Evolutionary conservation across 2,888 invertebrate species (phyloP).

Genomic region (Thereva nobilitata): DNA sequence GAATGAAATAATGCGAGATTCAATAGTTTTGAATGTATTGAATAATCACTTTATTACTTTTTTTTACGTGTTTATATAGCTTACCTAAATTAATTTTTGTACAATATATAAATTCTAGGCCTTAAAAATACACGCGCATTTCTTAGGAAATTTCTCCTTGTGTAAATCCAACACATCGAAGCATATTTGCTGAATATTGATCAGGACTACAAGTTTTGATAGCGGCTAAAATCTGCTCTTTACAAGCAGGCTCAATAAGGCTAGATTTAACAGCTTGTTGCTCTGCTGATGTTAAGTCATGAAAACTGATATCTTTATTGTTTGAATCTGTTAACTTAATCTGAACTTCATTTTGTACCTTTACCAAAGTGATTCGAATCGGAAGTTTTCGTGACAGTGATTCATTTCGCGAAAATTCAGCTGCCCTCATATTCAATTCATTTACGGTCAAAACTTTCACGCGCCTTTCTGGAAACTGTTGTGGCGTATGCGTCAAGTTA

Average conservation of each 20-base stretch:
- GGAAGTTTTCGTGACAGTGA: background rate
- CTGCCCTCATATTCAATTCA: constrained; percentile 5
- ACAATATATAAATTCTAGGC: too few relatives aligned
- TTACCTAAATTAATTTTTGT: too few relatives aligned
- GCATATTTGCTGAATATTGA: constrained; percentile 7
- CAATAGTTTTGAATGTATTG: too few relatives aligned
- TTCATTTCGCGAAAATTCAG: background rate
- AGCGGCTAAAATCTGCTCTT: background rate
- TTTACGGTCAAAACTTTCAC: constrained; percentile 15
- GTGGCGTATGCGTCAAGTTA: too few relatives aligned
- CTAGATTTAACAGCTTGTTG: constrained; percentile 11
- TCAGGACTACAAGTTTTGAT: constrained; percentile 1
- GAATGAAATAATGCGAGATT: too few relatives aligned
- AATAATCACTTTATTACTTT: too few relatives aligned
- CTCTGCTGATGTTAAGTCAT: background rate
- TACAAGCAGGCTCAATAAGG: constrained; percentile 3
- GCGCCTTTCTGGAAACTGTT: background rate
- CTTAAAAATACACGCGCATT: too few relatives aligned
- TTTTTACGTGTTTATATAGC: too few relatives aligned
- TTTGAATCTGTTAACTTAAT: constrained; percentile 18
- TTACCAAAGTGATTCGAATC: constrained; percentile 16
- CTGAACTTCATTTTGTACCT: constrained; percentile 18
- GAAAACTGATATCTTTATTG: constrained; percentile 8
- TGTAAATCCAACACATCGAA: constrained; percentile 4
- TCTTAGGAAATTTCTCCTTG: too few relatives aligned